Percentiles rank a stretch among this genome's conserved stretches.
These are phyloP conservation scores for Steromphala cineraria DNA, from an alignment of 2,888 invertebrate genomes.

Conservation along the genomic window DNA sequence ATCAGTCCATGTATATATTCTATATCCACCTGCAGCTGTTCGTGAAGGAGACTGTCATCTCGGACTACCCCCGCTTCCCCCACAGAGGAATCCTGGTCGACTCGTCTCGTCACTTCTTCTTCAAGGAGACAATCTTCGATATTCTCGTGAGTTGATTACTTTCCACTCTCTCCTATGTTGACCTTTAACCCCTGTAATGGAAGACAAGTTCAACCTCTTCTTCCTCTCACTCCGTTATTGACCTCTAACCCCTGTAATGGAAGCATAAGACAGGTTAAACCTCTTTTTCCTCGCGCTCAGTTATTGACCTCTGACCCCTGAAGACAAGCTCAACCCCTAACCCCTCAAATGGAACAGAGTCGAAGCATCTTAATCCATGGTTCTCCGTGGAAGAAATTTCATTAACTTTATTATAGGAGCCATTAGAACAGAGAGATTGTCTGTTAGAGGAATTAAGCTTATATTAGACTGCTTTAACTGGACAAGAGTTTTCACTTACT, in stretches of 20 bases:
- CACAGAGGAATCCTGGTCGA: conserved; percentile 91
- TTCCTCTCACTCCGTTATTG: too few species aligned
- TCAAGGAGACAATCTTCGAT: conserved; percentile 80
- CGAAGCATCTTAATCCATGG: too few species aligned
- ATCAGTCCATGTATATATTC: too few species aligned
- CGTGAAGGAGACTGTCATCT: conserved; percentile 82
- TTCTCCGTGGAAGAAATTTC: too few species aligned
- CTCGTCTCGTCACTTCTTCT: conserved; percentile 89
- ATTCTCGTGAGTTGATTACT: conserved; percentile 78
- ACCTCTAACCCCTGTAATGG: background rate
- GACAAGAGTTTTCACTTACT: too few species aligned
- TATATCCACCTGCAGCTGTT: conserved; percentile 79
- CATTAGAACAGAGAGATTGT: too few species aligned
- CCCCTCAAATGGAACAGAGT: background rate
- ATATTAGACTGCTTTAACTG: too few species aligned
- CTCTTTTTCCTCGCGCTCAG: too few species aligned
- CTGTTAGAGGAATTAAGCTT: too few species aligned
- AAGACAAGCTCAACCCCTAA: background rate
- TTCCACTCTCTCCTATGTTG: background rate
- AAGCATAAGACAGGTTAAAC: too few species aligned
- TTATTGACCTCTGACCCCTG: too few species aligned
- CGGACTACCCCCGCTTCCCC: conserved; percentile 86
- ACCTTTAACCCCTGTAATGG: background rate
- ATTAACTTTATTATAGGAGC: too few species aligned
- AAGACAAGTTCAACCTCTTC: background rate